Conservation (phyloP, 2,113 vertebrate species). For the Alectura lathami region DNA sequence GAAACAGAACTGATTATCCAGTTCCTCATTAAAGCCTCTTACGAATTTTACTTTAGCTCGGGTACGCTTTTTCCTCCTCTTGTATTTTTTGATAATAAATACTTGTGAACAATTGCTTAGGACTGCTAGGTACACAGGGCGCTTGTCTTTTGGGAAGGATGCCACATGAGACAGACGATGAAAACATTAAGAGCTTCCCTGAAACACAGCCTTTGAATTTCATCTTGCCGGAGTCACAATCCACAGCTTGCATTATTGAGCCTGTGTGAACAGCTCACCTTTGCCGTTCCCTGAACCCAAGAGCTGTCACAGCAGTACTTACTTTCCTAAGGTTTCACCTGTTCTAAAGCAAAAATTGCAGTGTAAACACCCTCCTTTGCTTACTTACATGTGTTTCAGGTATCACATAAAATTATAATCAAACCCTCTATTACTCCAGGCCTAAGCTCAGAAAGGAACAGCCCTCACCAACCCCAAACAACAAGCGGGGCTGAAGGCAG, state of each 20-base stretch:
- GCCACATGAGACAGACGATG: not conserved
- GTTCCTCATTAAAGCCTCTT: constrained; percentile 33
- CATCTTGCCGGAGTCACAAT: not conserved
- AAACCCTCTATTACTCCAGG: not conserved
- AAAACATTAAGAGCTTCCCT: not conserved
- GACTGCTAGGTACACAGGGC: constrained; percentile 23
- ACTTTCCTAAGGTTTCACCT: not conserved
- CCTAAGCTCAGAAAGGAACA: not conserved
- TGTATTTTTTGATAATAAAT: not conserved
- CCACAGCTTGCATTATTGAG: no score
- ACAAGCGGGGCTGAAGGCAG: not conserved
- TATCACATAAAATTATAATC: not conserved
- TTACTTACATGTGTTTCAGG: not conserved
- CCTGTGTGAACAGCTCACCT: not conserved
- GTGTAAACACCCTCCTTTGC: not conserved
- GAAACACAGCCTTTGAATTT: constrained; percentile 25
- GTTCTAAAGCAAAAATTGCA: not conserved
- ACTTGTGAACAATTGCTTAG: constrained; percentile 16
- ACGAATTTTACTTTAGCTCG: not conserved
- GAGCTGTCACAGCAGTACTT: accelerated
- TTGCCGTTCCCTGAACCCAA: not conserved
- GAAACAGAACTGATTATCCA: constrained; percentile 46
- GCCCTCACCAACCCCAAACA: accelerated
- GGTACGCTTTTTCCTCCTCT: not conserved
- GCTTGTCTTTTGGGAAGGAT: not conserved